Evolutionary conservation across 2,888 invertebrate species (phyloP).

Genomic region (Dryobota labecula): DNA sequence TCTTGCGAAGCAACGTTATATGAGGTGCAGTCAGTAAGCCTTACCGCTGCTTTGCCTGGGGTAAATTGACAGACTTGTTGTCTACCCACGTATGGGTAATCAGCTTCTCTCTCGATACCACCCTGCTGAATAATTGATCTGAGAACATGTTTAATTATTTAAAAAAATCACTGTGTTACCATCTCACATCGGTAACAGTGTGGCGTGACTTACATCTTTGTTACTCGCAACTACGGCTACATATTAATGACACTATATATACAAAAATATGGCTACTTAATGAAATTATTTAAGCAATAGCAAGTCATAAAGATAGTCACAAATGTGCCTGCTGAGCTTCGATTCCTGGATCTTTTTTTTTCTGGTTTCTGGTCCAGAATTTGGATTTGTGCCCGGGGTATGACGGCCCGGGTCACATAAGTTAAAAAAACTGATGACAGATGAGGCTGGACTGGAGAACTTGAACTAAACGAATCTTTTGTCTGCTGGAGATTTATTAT

Average conservation of each 20-base stretch:
- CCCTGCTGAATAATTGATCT: constrained; percentile 52
- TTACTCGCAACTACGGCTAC: background rate
- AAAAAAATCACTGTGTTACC: background rate
- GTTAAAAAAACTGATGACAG: background rate
- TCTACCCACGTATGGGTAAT: constrained; percentile 57
- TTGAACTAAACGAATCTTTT: background rate
- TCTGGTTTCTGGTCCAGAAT: too few species aligned
- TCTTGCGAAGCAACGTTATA: constrained; percentile 82
- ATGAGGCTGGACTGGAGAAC: background rate
- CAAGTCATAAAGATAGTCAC: background rate
- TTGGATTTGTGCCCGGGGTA: too few species aligned
- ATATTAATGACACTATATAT: too few species aligned
- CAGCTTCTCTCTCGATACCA: constrained; percentile 56
- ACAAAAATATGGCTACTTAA: background rate
- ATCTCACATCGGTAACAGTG: background rate
- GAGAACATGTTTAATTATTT: background rate
- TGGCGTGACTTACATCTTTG: too few species aligned
- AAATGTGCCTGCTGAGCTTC: background rate
- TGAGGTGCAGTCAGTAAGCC: constrained; percentile 22
- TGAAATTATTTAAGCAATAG: background rate
- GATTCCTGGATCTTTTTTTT: background rate
- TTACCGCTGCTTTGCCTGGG: constrained; percentile 12
- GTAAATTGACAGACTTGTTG: constrained; percentile 40
- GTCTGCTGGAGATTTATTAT: background rate
- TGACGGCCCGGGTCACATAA: background rate